Conservation (phyloP, 2,797 vertebrate genomes). For the Megaceryle alcyon region DNA sequence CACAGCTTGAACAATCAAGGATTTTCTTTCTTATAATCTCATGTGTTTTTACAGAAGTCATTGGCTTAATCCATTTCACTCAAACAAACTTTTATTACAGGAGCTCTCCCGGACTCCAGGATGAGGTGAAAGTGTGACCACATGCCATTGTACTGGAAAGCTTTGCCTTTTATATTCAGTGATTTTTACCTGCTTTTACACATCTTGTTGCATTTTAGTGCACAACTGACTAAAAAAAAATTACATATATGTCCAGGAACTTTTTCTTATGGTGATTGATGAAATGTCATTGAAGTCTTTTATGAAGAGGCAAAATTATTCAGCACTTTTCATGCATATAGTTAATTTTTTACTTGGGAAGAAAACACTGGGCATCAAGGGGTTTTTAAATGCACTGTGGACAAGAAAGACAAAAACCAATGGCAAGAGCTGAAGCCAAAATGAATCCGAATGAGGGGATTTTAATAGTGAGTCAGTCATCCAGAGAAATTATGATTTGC, state of each 20-base stretch:
- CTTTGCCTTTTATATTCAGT: not conserved
- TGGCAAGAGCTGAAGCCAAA: constrained; percentile 37
- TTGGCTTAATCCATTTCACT: not conserved
- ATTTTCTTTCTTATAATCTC: not conserved
- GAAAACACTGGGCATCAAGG: not conserved
- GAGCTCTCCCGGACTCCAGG: not conserved
- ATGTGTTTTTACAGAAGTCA: not conserved
- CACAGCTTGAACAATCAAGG: not conserved
- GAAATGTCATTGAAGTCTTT: not conserved
- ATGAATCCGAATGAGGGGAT: constrained; percentile 59
- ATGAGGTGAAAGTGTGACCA: not conserved
- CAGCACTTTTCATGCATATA: not conserved
- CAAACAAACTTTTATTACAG: not conserved
- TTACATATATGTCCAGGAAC: not conserved
- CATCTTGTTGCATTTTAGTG: not conserved
- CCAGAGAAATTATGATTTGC: constrained; percentile 28
- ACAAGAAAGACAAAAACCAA: constrained; percentile 30
- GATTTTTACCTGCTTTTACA: not conserved
- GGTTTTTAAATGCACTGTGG: not conserved
- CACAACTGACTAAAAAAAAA: not conserved
- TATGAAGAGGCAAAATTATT: not conserved
- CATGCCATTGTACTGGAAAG: accelerated
- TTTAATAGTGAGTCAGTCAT: constrained; percentile 60
- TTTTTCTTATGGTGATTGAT: not conserved
- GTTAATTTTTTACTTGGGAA: constrained; percentile 27